Conservation (phyloP, 2,888 invertebrate species). For the Embidobia sp. region DNA sequence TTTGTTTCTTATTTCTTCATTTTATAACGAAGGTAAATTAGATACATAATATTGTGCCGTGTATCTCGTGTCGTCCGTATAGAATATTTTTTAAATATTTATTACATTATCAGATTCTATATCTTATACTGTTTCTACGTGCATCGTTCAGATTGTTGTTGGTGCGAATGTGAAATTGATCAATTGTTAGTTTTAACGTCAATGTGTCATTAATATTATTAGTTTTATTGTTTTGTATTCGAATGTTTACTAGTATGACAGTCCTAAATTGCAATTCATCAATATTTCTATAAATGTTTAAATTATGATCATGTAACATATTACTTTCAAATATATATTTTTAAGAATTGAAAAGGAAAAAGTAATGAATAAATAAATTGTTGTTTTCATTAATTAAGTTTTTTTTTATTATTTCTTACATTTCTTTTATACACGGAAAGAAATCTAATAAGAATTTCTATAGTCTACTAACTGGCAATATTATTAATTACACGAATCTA, state of each 20-base stretch:
- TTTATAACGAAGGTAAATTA: conserved; percentile 44
- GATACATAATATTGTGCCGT: conserved; percentile 48
- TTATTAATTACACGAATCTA: too few relatives aligned
- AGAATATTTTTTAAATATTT: conserved; percentile 65
- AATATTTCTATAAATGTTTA: conserved; percentile 49
- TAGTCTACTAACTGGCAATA: too few relatives aligned
- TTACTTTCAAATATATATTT: conserved; percentile 44
- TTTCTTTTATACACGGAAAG: too few relatives aligned
- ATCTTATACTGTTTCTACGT: conserved; percentile 66
- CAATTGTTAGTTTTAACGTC: conserved; percentile 58
- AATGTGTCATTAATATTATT: conserved; percentile 50
- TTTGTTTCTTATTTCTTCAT: conserved; percentile 39
- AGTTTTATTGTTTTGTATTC: conserved; percentile 54
- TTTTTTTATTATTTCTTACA: conserved; percentile 22
- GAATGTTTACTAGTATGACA: conserved; percentile 47
- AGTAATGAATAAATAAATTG: conserved; percentile 57
- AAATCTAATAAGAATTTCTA: too few relatives aligned
- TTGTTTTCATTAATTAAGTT: conserved; percentile 41
- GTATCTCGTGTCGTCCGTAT: conserved; percentile 60
- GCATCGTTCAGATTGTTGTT: conserved; percentile 57
- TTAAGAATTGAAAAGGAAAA: conserved; percentile 34
- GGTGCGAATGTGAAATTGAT: conserved; percentile 55
- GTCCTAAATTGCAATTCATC: conserved; percentile 26
- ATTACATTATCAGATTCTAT: conserved; percentile 63
- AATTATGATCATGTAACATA: conserved; percentile 35